Evolutionary conservation across 2,113 vertebrate species (phyloP), one percentile per base, ranked within the genome.

Genomic region (Desmodus rotundus): DNA sequence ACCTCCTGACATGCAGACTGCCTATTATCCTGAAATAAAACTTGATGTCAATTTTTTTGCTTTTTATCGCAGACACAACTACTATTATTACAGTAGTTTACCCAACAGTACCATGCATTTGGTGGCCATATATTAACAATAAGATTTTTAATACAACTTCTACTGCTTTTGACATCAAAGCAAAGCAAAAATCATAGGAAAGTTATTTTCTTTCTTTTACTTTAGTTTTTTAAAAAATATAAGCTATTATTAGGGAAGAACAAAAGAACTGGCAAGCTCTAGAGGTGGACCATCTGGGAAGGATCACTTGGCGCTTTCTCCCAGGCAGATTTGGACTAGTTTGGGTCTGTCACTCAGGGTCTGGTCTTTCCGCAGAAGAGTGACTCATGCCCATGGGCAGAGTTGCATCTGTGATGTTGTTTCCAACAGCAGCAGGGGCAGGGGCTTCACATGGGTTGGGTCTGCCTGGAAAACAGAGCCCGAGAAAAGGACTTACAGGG

Each of bases 191-290:
- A 78, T 73, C 19, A 61, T 2, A 47, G 38, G 31, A 67, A 67
- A 86, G 14, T 89, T 87, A 19, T 77, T 78, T 72, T 81, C 50
- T 47, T 41, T 80, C 28, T 73, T 20, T 89, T 72, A 43, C 92
- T 82, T 93, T 67, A 47, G 20, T 87, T 92, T 94, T 82, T 76
- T 19, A 31, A 74, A 38, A 93, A 89, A 76, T 43, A 74, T 45
- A 87, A 92, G 74, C 56, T 92, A 65, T 90, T 92, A 80, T 91
- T 96, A 90, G 65, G 58, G 50, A 78, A 87, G 72, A 96, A 81
- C 50, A 68, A 93, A 94, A 87, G 76, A 92, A 70, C 36, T 95
- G 85, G 76, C 50, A 63, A 73, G 47, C 31, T 26, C 50, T 50
- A 24, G 56, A 54, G 41, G 41, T 8, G 24, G 33, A 63, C 50